Percentiles rank a stretch among this genome's conserved stretches.
These are phyloP conservation scores for Drosophila ananassae DNA, from an alignment of 1,140 invertebrate genomes.

Conservation along the genomic window DNA sequence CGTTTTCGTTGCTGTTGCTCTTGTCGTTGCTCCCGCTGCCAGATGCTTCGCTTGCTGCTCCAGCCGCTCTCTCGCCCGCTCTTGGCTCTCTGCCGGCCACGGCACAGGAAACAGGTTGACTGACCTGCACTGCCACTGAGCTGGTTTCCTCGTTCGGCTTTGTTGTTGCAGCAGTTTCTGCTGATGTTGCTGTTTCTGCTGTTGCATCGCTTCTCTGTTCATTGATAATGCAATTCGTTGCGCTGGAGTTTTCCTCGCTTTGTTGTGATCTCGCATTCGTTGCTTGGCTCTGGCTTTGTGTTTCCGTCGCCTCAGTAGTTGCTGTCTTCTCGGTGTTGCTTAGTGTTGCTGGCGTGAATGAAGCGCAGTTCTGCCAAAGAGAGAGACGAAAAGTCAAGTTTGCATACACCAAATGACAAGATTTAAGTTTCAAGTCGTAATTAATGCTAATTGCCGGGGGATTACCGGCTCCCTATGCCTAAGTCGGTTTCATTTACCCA, in stretches of 20 bases:
- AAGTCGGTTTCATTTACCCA: conserved; percentile 21
- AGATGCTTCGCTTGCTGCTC: not conserved
- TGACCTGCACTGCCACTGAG: conserved; percentile 70
- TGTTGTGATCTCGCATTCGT: conserved; percentile 81
- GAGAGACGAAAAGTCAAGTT: conserved; percentile 27
- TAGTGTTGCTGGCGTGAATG: conserved; percentile 59
- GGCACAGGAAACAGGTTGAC: conserved; percentile 80
- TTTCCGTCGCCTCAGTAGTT: conserved; percentile 25
- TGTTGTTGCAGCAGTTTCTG: conserved; percentile 16
- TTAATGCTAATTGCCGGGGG: conserved; percentile 74
- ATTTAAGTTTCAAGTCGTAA: conserved; percentile 74
- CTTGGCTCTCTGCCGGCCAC: conserved; percentile 13
- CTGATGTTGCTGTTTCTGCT: conserved; percentile 16
- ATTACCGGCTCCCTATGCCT: conserved; percentile 41
- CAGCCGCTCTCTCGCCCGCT: conserved; percentile 9
- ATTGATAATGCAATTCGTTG: conserved; percentile 58
- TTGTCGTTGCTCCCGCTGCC: conserved; percentile 8
- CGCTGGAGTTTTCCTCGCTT: conserved; percentile 53
- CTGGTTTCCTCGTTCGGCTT: conserved; percentile 53
- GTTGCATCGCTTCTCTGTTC: conserved; percentile 50
- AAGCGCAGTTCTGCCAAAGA: conserved; percentile 61
- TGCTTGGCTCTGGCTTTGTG: conserved; percentile 42
- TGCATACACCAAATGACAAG: conserved; percentile 45
- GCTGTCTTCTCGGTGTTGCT: conserved; percentile 14
- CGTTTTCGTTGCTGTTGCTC: conserved; percentile 1